These are phyloP conservation scores for Vulpes vulpes DNA, from an alignment of 2,113 vertebrate genomes.

Conservation along the genomic window DNA sequence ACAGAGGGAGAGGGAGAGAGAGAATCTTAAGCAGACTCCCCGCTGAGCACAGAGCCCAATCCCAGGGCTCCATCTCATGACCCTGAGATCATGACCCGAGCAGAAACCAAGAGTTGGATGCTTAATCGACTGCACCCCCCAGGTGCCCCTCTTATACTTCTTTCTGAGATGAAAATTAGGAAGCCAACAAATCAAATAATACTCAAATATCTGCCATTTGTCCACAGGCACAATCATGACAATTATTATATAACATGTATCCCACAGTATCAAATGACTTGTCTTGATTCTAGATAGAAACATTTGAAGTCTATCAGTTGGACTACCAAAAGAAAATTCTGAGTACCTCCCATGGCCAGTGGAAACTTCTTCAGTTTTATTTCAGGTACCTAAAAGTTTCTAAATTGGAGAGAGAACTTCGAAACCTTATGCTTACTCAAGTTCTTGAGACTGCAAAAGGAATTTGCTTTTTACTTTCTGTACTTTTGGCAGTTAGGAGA, in stretches of 20 bases:
- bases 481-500: slow-evolving; percentile 58
- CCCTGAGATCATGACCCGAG: background rate
- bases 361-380: background rate
- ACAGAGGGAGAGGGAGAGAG: background rate
- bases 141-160: background rate
- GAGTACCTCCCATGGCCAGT: background rate
- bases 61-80: background rate
- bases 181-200: background rate
- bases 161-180: slow-evolving; percentile 21
- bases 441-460: slow-evolving; percentile 64
- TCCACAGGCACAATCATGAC: background rate
- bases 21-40: background rate
- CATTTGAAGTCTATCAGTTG: slow-evolving; percentile 54
- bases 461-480: slow-evolving; percentile 73
- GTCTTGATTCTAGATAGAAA: slow-evolving; percentile 23
- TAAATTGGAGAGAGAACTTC: background rate
- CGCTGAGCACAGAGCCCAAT: background rate
- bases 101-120: background rate
- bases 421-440: slow-evolving; percentile 40
- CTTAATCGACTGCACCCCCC: background rate
- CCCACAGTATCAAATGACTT: background rate
- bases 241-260: background rate
- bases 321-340: background rate
- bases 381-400: background rate
- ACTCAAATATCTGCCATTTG: background rate